These are phyloP conservation scores for Orthosia cruda DNA, from an alignment of 2,888 invertebrate genomes.

Conservation along the genomic window DNA sequence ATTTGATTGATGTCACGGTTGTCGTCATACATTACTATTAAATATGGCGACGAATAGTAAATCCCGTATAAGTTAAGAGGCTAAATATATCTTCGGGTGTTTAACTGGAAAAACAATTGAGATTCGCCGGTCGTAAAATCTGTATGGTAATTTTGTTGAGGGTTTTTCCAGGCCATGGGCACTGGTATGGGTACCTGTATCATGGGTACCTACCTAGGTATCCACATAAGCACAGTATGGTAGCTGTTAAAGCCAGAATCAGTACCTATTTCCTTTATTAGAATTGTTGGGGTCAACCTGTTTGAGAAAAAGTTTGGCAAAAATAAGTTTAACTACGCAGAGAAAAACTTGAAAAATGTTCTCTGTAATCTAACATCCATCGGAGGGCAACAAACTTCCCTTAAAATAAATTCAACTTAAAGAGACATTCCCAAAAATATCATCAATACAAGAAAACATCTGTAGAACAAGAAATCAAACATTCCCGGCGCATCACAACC, in stretches of 20 bases:
- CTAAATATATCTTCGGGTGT: slow-evolving; percentile 60
- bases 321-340: background rate
- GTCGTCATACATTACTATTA: slow-evolving; percentile 78
- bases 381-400: background rate
- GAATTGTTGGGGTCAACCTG: background rate
- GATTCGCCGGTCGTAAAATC: slow-evolving; percentile 54
- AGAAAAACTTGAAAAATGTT: background rate
- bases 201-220: background rate
- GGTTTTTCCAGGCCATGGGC: slow-evolving; percentile 54
- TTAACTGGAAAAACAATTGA: slow-evolving; percentile 60
- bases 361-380: background rate
- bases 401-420: background rate
- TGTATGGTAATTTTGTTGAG: slow-evolving; percentile 43
- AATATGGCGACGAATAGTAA: slow-evolving; percentile 77
- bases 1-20: slow-evolving; percentile 81
- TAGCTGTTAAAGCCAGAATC: background rate
- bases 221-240: background rate
- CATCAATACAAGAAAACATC: slow-evolving; percentile 50
- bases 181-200: slow-evolving; percentile 6
- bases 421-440: slow-evolving; percentile 5
- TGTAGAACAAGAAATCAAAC: slow-evolving; percentile 71
- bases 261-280: background rate
- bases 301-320: background rate
- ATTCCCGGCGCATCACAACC: slow-evolving; percentile 76
- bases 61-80: slow-evolving; percentile 60